phyloP scores from a whole-genome alignment of 2,113 vertebrate species.

The Aptenodytes patagonicus region DNA sequence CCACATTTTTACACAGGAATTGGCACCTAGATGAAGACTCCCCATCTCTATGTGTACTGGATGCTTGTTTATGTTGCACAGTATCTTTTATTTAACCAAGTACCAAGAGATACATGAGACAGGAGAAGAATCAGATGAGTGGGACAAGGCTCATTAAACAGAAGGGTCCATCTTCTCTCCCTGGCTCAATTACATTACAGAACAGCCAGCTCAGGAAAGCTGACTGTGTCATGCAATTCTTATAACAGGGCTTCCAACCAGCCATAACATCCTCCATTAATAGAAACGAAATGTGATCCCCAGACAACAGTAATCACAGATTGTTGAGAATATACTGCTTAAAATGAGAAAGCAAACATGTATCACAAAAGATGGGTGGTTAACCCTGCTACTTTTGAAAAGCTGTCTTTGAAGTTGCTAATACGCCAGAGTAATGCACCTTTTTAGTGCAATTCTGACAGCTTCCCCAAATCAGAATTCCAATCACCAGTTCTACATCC shows the following conservation, averaged over 20 bases:
- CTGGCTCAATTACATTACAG: background rate
- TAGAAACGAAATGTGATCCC: background rate
- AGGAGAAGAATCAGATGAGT: background rate
- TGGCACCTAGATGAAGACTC: background rate
- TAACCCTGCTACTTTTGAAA: background rate
- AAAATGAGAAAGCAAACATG: background rate
- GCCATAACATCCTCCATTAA: background rate
- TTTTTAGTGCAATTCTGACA: background rate
- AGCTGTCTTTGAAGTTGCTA: background rate
- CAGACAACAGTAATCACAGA: background rate
- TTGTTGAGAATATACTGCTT: background rate
- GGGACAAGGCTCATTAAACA: background rate
- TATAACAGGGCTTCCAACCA: background rate
- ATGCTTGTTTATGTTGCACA: background rate
- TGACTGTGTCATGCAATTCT: background rate
- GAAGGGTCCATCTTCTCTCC: background rate
- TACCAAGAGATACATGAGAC: background rate
- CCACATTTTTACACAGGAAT: background rate
- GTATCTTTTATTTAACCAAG: background rate
- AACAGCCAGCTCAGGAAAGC: constrained; percentile 1
- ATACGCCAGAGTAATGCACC: background rate
- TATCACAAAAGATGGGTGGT: background rate
- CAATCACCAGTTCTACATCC: background rate
- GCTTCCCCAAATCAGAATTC: background rate
- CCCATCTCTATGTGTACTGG: background rate